Base-by-base conservation (phyloP, 2,113 vertebrate species). In the Callipepla californica region DNA sequence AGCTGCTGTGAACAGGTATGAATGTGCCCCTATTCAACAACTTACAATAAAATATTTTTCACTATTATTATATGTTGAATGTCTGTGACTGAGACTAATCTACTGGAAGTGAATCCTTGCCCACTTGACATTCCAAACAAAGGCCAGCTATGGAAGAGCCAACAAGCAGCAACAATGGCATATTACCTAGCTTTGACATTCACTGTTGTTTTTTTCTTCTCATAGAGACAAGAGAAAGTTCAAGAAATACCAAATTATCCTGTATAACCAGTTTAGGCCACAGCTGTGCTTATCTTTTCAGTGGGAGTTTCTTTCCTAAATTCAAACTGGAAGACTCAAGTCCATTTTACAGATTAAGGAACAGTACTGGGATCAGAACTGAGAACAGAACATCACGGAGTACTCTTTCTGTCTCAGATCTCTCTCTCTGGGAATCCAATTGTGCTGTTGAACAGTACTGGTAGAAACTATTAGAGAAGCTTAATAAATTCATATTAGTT, bases 101-200 rank as follows among this genome's bases (percentile, higher is more conserved):
- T 55, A 25, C 30, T 40, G 18, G 32, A 75, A 70, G 3, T 16
- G 45, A 80, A 83, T 2, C 6, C 1, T 36, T 66, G 48, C 2
- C 11, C 8, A 32, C 11, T 61, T 79, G 6, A 73, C 30, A 34
- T 73, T 91, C 16, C 67, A 69, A 65, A 76, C 5, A 20, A 10
- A 47, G 40, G 5, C 9, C 15, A 81, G 22, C 3, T 62, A 57
- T 10, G 21, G 36, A 68, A 81, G 9, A 72, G 17, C 3, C 44
- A 61, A 13, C 0, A 2, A 63, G 8, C 13, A 25, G 11, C 44
- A 61, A 79, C 32, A 23, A 30, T 19, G 25, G 4, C 2, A 4
- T 63, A 32, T 75, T 86, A 69, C 55, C 28, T 22, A 55, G 26
- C 34, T 65, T 42, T 65, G 36, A 40, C 40, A 25, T 72, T 88